These are phyloP conservation scores for Lepidotrigona ventralis DNA, from an alignment of 1,140 invertebrate genomes.

Conservation along the genomic window DNA sequence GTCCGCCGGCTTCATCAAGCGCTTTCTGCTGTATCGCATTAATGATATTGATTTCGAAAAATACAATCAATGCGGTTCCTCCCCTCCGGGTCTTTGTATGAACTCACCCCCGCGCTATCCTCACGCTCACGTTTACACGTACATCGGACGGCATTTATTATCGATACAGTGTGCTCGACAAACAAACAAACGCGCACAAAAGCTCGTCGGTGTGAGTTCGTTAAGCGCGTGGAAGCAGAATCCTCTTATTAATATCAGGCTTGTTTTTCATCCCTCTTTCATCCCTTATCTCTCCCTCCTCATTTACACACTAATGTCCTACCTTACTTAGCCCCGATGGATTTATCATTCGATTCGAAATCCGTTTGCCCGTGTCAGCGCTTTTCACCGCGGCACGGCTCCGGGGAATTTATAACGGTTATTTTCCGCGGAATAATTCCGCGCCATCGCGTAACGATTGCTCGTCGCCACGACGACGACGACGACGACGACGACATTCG, in stretches of 20 bases:
- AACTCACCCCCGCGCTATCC: not conserved
- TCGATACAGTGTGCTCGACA: not conserved
- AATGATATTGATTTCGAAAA: conserved; percentile 77
- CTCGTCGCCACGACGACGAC: not conserved
- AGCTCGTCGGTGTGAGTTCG: conserved; percentile 52
- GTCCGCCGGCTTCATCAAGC: conserved; percentile 70
- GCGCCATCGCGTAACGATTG: not conserved
- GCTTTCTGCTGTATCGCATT: conserved; percentile 76
- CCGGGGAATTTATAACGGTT: conserved; percentile 38
- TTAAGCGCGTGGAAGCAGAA: conserved; percentile 58
- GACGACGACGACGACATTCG: not conserved
- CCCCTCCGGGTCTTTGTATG: not conserved
- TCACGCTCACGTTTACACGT: not conserved
- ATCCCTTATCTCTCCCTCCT: conserved; percentile 27
- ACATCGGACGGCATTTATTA: not conserved
- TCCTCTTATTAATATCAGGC: conserved; percentile 72
- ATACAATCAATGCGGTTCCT: conserved; percentile 67
- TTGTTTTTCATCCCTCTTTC: conserved; percentile 59
- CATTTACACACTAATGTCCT: conserved; percentile 72
- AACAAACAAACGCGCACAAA: not conserved
- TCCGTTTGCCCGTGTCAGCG: conserved; percentile 32
- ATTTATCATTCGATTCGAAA: conserved; percentile 69
- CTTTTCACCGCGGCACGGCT: conserved; percentile 31
- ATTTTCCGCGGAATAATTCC: conserved; percentile 38
- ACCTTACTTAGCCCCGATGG: conserved; percentile 53